Percentiles rank a stretch among this genome's conserved stretches.
Evolutionary conservation across 2,797 vertebrate species (phyloP).

Genomic region (Peromyscus aztecus): DNA sequence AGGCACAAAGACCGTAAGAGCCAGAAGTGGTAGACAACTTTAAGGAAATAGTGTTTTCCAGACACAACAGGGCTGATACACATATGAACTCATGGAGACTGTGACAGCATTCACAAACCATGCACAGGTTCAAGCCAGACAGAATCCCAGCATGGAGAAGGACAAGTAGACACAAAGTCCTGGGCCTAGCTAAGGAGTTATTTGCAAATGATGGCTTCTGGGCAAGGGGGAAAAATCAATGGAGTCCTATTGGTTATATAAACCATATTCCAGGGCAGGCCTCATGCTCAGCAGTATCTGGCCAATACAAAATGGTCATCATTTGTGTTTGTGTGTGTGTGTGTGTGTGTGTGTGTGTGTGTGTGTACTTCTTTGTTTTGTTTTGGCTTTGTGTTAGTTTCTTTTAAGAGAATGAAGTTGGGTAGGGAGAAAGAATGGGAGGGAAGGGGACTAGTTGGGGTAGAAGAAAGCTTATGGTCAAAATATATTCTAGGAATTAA

Average conservation of each 20-base stretch:
- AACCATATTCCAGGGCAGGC: no score
- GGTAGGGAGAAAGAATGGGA: neutral
- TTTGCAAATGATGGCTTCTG: neutral
- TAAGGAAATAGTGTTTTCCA: no score
- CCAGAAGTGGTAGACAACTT: no score
- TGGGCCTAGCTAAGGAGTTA: neutral
- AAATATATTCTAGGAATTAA: neutral
- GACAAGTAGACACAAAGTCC: neutral
- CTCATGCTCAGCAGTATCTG: neutral
- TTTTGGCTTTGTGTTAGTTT: neutral
- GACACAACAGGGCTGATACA: no score
- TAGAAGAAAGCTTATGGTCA: neutral
- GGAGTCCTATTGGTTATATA: neutral
- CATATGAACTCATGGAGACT: neutral
- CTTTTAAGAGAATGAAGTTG: neutral
- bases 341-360: neutral
- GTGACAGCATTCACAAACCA: neutral
- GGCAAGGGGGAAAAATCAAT: neutral
- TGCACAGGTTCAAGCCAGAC: neutral
- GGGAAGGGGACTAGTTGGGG: no score
- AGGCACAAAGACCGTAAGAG: neutral
- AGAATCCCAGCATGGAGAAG: neutral
- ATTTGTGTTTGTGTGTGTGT: neutral
- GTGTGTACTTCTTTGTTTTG: neutral
- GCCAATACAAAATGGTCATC: neutral